Evolutionary conservation across 2,113 vertebrate genomes (phyloP).

Genomic region (Crocuta crocuta): DNA sequence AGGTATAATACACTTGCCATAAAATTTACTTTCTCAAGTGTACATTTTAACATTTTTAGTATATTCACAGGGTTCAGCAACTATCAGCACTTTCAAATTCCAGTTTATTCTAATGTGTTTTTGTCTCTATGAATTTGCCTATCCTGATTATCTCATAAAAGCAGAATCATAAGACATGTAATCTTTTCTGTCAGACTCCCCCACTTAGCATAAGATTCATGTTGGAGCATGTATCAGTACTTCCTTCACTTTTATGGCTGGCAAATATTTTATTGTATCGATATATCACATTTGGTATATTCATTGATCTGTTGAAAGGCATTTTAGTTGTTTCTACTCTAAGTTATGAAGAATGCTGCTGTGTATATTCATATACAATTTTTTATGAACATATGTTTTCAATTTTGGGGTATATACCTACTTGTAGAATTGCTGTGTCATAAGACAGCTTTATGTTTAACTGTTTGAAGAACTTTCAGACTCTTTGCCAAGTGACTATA

Average conservation of each 20-base stretch:
- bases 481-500: too few species aligned
- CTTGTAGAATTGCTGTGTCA: neutral
- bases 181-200: neutral
- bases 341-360: neutral
- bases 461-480: neutral
- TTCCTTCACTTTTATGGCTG: neutral
- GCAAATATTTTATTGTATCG: neutral
- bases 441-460: neutral
- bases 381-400: neutral
- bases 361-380: neutral
- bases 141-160: neutral
- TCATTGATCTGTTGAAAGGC: neutral
- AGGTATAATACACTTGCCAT: neutral
- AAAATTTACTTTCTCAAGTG: neutral
- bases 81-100: neutral
- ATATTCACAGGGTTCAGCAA: neutral
- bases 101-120: neutral
- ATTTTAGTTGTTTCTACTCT: neutral
- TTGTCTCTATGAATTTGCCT: neutral
- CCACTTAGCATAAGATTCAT: neutral
- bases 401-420: neutral
- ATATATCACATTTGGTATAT: neutral
- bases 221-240: neutral
- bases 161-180: neutral
- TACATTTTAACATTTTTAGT: neutral